Evolutionary conservation across 2,113 vertebrate species (phyloP).

Genomic region (Xiphorhynchus elegans): DNA sequence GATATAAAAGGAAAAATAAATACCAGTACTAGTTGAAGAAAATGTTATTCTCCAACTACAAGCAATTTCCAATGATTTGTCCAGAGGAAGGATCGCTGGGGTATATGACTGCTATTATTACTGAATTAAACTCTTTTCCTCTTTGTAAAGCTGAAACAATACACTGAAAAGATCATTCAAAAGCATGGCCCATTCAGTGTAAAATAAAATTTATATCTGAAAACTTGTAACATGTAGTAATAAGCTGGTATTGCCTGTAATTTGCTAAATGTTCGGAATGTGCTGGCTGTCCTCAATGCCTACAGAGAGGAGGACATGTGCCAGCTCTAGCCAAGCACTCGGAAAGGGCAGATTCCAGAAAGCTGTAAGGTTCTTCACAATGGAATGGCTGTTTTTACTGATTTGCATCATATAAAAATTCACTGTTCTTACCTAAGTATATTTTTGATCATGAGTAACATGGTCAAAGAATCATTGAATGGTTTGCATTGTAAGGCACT

Average conservation of each 20-base stretch:
- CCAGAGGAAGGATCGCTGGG: neutral
- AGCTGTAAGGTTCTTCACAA: neutral
- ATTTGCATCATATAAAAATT: neutral
- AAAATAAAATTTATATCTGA: neutral
- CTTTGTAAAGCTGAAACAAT: neutral
- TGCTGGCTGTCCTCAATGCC: neutral
- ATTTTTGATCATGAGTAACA: neutral
- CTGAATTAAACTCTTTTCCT: neutral
- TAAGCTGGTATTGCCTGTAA: neutral
- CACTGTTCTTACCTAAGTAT: neutral
- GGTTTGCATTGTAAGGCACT: neutral
- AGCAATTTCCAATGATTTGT: neutral
- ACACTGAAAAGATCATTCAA: neutral
- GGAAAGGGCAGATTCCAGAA: neutral
- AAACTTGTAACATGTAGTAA: neutral
- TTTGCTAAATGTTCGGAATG: neutral
- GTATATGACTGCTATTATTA: neutral
- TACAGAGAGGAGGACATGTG: fast-evolving
- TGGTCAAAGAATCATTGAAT: neutral
- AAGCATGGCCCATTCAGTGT: neutral
- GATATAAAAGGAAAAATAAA: neutral
- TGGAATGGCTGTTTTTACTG: neutral
- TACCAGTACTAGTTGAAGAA: neutral
- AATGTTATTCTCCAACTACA: neutral
- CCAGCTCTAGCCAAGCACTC: neutral